Base-by-base conservation (phyloP, 2,113 vertebrate species). In the Chionodraco myersi region DNA sequence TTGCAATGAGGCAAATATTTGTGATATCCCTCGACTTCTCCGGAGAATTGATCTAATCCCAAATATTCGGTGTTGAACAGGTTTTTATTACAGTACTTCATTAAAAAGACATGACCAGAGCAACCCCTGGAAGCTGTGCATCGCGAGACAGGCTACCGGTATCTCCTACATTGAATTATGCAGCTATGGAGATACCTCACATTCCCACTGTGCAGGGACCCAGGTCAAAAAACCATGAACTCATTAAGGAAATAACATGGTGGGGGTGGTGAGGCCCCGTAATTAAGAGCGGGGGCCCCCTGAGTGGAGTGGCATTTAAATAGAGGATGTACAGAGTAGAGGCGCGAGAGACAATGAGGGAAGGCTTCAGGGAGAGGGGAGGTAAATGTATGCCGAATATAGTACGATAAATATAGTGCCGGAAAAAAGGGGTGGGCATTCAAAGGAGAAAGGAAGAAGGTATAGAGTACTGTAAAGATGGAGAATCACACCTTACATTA, bases 161-260 rank as follows among this genome's bases (percentile, higher is more conserved):
- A 51, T 72, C 76, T 79, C 51, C 77, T 89, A 71, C 83, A 77
- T 87, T 86, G 86, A 89, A 90, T 86, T 26, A 52, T n/a, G 71
- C 73, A 71, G 57, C 80, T 68, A 23, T 63, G 74, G 71, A 78
- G 59, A 69, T 66, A 73, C 12, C 57, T 52, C 48, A 56, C 76
- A 67, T 82, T 77, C 78, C 69, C 67, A 26, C 52, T 79, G 89
- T 64, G 86, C 75, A 64, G 73, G 16, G 82, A 15, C 76, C 6
- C 47, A 80, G 89, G 91, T 92, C 79, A 34, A 11, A 82, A 86
- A 86, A 84, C 71, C 88, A 76, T 51, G 75, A 92, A 80, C 90
- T 92, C 90, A 93, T 92, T 93, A 93, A 78, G 79, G 66, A 87
- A 72, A 85, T 77, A 81, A 91, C 84, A 87, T 67, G 65, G 80